Conservation (phyloP, 1,140 invertebrate genomes). For the Popillia japonica region DNA sequence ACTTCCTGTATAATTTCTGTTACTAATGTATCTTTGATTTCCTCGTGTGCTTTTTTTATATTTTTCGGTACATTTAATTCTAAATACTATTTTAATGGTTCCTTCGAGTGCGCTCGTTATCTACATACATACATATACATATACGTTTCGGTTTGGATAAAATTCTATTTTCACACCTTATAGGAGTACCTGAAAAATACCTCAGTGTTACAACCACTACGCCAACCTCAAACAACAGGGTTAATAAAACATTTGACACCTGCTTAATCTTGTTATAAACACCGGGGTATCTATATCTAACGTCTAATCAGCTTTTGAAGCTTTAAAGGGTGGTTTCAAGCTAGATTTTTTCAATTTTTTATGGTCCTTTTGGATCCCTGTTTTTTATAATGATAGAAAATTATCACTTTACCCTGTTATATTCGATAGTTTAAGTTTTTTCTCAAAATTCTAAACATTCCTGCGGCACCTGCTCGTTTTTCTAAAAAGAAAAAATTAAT, state of each 20-base stretch:
- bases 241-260: conserved; percentile 46
- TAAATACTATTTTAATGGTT: too few relatives aligned
- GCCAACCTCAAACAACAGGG: conserved; percentile 42
- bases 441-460: neutral
- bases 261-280: conserved; percentile 46
- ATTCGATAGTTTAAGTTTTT: neutral
- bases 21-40: conserved; percentile 41
- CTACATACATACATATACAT: too few relatives aligned
- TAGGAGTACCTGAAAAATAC: neutral
- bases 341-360: conserved; percentile 25
- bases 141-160: too few relatives aligned
- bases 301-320: conserved; percentile 25
- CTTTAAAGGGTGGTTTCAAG: conserved; percentile 22
- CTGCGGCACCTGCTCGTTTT: neutral
- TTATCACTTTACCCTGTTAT: conserved; percentile 6
- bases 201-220: conserved; percentile 11
- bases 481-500: too few relatives aligned
- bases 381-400: conserved; percentile 23
- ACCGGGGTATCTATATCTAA: conserved; percentile 34
- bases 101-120: too few relatives aligned
- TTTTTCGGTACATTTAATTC: conserved; percentile 6
- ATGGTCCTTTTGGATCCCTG: too few relatives aligned
- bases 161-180: neutral
- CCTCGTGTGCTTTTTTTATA: neutral
- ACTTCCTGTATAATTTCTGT: conserved; percentile 40